Evolutionary conservation across 2,797 vertebrate species (phyloP).

Genomic region (Sebastes vulpes): DNA sequence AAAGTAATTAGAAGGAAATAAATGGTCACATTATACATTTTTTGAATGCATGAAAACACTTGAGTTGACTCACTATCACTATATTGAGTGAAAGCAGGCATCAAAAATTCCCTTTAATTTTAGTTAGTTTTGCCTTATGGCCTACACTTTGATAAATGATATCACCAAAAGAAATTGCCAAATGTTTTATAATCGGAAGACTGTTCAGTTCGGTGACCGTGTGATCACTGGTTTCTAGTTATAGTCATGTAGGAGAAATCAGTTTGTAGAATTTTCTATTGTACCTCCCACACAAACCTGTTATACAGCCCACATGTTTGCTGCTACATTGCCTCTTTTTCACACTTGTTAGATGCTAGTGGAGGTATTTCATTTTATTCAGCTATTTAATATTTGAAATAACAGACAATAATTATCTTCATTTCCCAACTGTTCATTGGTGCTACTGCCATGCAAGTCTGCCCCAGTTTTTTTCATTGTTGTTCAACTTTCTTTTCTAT

Average conservation of each 20-base stretch:
- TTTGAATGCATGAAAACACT: neutral
- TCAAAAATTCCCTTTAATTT: neutral
- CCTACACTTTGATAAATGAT: neutral
- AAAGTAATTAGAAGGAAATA: neutral
- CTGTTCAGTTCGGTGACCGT: neutral
- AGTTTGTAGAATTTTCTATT: neutral
- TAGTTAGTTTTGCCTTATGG: neutral
- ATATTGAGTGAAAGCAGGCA: no score
- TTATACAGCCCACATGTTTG: neutral
- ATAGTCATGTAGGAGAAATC: neutral
- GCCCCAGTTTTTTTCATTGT: neutral
- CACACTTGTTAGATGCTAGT: neutral
- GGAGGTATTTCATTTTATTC: neutral
- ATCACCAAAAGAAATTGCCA: neutral
- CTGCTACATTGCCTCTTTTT: neutral
- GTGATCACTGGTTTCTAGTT: neutral
- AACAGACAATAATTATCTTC: neutral
- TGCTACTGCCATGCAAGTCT: neutral
- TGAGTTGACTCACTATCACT: neutral
- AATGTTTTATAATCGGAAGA: neutral
- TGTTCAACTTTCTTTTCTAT: neutral
- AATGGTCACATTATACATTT: neutral
- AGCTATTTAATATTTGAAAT: neutral
- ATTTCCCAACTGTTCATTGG: neutral
- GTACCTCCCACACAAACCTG: slow-evolving; percentile 3